These are phyloP conservation scores for Leucoraja erinaceus DNA, from an alignment of 2,113 vertebrate genomes.

Conservation along the genomic window DNA sequence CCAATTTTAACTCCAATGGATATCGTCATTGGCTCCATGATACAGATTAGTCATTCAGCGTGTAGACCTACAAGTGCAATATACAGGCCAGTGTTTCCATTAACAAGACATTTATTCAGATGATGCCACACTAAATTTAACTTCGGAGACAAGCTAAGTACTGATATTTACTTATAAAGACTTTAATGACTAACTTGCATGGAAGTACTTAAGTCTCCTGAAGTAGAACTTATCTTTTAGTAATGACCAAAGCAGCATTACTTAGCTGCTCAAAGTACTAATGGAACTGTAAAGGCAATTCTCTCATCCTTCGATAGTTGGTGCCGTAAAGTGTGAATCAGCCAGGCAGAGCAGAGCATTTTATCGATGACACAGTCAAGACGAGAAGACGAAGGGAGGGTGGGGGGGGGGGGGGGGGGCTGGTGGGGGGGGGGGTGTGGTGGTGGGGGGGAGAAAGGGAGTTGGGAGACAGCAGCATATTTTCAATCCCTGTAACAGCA, in stretches of 20 bases:
- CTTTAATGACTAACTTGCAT: background rate
- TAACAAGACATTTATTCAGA: conserved; percentile 5
- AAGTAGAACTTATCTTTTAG: background rate
- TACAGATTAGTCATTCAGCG: background rate
- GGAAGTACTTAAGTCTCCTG: conserved; percentile 2
- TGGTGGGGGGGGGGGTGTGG: no score
- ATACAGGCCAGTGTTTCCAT: background rate
- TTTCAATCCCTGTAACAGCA: background rate
- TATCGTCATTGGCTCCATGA: background rate
- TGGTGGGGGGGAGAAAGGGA: no score
- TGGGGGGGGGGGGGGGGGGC: no score
- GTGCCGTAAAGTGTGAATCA: background rate
- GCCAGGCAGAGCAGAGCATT: background rate
- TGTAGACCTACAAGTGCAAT: background rate
- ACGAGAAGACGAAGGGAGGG: background rate
- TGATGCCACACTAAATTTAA: background rate
- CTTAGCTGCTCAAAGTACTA: background rate
- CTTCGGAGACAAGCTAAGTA: background rate
- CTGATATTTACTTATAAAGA: conserved; percentile 5
- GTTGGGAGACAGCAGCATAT: background rate
- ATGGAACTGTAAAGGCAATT: conserved; percentile 3
- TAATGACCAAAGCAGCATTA: background rate
- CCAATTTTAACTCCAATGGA: background rate
- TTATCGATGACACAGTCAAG: background rate
- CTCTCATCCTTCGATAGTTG: background rate